Percentiles rank a stretch among this genome's conserved stretches.
These are phyloP conservation scores for Cichlasoma orientale DNA, from an alignment of 2,797 vertebrate species.

Conservation along the genomic window DNA sequence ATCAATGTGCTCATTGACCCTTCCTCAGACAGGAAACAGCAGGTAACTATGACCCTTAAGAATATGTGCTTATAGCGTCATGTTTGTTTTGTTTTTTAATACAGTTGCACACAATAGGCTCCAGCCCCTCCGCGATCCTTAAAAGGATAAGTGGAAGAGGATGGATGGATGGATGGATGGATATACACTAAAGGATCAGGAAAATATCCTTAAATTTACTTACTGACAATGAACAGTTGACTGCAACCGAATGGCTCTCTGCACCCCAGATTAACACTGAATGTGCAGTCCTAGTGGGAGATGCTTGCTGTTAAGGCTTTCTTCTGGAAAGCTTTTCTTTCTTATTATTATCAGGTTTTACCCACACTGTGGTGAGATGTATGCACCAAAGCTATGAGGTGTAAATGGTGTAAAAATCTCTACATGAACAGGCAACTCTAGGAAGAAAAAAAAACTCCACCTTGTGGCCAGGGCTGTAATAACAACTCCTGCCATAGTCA, in stretches of 20 bases:
- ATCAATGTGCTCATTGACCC: constrained; percentile 95
- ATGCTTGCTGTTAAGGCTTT: background rate
- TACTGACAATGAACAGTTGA: too few species aligned
- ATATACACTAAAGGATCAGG: too few species aligned
- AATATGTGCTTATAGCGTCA: background rate
- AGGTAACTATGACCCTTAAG: constrained; percentile 76
- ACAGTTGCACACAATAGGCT: too few species aligned
- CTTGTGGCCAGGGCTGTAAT: background rate
- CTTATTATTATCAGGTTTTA: background rate
- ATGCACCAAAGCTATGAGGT: background rate
- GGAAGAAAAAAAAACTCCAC: background rate
- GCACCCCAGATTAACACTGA: too few species aligned
- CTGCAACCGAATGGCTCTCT: too few species aligned
- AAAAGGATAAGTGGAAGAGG: too few species aligned
- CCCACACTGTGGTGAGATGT: background rate
- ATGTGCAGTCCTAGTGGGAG: too few species aligned
- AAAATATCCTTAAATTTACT: too few species aligned
- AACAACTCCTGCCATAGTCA: background rate
- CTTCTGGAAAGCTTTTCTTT: background rate
- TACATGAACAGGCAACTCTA: background rate
- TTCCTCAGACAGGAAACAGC: constrained; percentile 88
- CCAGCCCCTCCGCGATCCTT: too few species aligned
- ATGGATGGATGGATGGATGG: too few species aligned
- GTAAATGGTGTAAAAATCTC: background rate
- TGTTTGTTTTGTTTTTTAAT: too few species aligned